Percentiles rank a stretch among this genome's conserved stretches.
phyloP scores from a whole-genome alignment of 2,113 vertebrate genomes.

The Planiliza haematocheilus region DNA sequence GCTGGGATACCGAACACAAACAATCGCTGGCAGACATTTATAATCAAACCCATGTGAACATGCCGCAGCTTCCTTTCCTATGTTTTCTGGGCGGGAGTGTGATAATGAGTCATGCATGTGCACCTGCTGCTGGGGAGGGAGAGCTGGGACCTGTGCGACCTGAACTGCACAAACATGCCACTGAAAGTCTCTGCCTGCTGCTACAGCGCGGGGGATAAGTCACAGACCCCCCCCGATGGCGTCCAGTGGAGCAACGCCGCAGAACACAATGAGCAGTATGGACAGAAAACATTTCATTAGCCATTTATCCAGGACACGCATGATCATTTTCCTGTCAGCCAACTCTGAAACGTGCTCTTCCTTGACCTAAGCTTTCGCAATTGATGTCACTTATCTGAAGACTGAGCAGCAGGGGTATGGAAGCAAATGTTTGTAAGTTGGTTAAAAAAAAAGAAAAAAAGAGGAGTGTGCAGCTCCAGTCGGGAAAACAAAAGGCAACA shows the following conservation, averaged over 20 bases:
- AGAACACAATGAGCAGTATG: not conserved
- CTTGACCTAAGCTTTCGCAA: conserved; percentile 28
- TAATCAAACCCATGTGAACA: conserved; percentile 23
- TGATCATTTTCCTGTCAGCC: conserved; percentile 24
- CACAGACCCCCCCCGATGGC: not conserved
- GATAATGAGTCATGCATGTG: conserved; percentile 43
- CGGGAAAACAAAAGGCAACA: not conserved
- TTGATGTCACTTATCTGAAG: conserved; percentile 55
- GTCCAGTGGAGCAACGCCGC: not conserved
- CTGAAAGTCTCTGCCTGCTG: conserved; percentile 26
- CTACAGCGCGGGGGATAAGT: conserved; percentile 39
- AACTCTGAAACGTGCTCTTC: conserved; percentile 20
- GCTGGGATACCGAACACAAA: conserved; percentile 24
- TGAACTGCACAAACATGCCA: conserved; percentile 23
- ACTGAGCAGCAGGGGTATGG: conserved; percentile 12
- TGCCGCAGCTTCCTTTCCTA: conserved; percentile 20
- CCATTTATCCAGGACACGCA: conserved; percentile 16
- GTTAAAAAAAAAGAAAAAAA: not conserved
- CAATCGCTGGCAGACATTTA: not conserved
- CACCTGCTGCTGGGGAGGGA: conserved; percentile 55
- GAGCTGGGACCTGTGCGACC: conserved; percentile 33
- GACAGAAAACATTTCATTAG: conserved; percentile 39
- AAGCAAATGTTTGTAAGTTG: not conserved
- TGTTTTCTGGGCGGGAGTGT: conserved; percentile 2
- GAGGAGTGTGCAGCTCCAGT: not conserved